Evolutionary conservation across 2,888 invertebrate species (phyloP).

Genomic region (Pogonocherus hispidulus): DNA sequence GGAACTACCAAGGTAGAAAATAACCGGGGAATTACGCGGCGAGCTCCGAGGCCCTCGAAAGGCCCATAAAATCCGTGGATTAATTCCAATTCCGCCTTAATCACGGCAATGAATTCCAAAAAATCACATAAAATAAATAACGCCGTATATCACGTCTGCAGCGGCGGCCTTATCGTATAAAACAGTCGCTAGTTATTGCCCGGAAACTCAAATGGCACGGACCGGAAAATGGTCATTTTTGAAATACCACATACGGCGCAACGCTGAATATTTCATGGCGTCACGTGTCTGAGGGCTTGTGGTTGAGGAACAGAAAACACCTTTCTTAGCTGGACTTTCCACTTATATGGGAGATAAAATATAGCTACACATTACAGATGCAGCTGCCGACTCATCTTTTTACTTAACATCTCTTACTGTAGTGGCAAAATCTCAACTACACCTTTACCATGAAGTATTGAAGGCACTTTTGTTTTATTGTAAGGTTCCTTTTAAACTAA

Average conservation of each 20-base stretch:
- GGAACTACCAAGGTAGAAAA: conserved; percentile 7
- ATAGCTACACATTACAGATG: no score
- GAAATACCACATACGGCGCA: conserved; percentile 52
- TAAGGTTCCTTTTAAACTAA: no score
- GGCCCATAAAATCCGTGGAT: background rate
- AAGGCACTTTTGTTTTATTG: no score
- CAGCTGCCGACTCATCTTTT: no score
- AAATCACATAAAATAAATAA: conserved; percentile 50
- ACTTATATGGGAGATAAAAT: no score
- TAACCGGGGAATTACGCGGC: conserved; percentile 9
- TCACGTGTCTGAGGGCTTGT: conserved; percentile 18
- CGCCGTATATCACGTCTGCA: conserved; percentile 43
- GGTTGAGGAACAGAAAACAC: background rate
- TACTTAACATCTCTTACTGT: no score
- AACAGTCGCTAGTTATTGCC: conserved; percentile 54
- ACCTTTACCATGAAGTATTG: no score
- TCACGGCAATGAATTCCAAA: conserved; percentile 36
- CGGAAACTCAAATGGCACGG: conserved; percentile 59
- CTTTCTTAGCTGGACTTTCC: no score
- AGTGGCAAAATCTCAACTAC: no score
- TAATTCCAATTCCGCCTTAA: conserved; percentile 32
- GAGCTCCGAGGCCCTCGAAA: background rate
- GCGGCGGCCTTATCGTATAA: conserved; percentile 52
- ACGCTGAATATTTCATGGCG: conserved; percentile 56
- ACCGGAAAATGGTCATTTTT: conserved; percentile 58